Base-by-base conservation (phyloP, 2,888 invertebrate genomes). In the Marasmarcha lunaedactyla region DNA sequence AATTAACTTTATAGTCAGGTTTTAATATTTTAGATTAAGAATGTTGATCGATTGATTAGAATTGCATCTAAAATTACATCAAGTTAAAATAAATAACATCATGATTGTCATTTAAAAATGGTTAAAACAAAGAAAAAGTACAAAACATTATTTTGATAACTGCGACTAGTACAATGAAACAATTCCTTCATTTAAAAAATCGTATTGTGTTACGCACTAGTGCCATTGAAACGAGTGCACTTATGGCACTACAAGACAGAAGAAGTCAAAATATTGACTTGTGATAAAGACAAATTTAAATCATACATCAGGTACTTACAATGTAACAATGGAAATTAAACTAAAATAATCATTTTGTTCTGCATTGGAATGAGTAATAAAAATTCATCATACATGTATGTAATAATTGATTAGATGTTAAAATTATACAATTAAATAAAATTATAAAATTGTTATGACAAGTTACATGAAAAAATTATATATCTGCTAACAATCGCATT, bases 271-370 rank as follows among this genome's bases (percentile, higher is more conserved):
- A 54, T 27, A 44, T 44, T 42, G 41, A 43, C 51, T 55, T 53
- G 26, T 39, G 48, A 52, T 48, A 56, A 46, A 57, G 62, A 59
- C 67, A 59, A 63, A 60, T 61, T 64, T 51, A 63, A 60, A 61
- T 61, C 20, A 20, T 62, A 63, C 58, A 61, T 78, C 74, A 78
- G 74, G 78, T 78, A 78, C 77, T 55, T 66, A 66, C 49, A 62
- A 63, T 63, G 59, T 63, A 15, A 14, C 25, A n/a, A n/a, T n/a
- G n/a, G n/a, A 7, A 20, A 20, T 20, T 20, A 20, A 60, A 62
- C 46, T 52, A 61, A 54, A 61, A 57, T 54, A 42, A n/a, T 10
- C 4, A 7, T n/a, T 7, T n/a, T 30, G 2, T 7, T 11, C 6
- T 30, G 30, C 30, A 30, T n/a, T 30, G 30, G 30, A 30, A 30